Conservation (phyloP, 2,113 vertebrate species). For the Sterrhoptilus dennistouni region DNA sequence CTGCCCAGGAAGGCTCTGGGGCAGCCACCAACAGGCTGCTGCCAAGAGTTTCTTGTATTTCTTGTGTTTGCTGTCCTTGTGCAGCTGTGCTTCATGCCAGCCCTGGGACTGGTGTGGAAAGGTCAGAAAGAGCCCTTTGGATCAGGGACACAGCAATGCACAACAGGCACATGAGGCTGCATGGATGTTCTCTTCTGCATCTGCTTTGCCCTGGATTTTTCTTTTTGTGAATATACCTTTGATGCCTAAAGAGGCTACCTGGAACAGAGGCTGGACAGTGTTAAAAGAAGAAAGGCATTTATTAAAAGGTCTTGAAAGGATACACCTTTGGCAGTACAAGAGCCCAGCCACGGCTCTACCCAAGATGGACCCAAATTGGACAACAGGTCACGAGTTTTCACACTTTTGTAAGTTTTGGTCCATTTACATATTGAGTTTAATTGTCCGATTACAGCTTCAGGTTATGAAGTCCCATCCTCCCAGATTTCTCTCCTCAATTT, state of each 20-base stretch:
- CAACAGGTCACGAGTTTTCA: background rate
- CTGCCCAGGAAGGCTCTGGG: background rate
- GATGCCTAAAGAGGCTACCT: background rate
- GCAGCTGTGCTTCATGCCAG: fast-evolving
- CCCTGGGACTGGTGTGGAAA: background rate
- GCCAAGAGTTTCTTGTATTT: background rate
- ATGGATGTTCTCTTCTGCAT: background rate
- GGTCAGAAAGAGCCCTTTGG: background rate
- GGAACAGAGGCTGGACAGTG: background rate
- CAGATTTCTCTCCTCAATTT: background rate
- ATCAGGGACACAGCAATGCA: background rate
- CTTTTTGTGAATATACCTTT: background rate
- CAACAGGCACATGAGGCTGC: fast-evolving
- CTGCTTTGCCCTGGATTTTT: background rate
- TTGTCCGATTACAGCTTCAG: background rate
- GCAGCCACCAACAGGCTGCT: background rate
- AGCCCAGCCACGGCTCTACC: background rate
- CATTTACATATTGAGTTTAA: background rate
- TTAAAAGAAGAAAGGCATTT: background rate
- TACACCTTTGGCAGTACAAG: background rate
- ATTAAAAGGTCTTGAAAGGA: background rate
- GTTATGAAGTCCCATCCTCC: background rate
- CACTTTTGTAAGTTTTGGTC: background rate
- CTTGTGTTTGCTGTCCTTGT: fast-evolving
- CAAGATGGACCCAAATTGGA: background rate